Percentiles rank a stretch among this genome's conserved stretches.
Conservation (phyloP, 2,797 vertebrate genomes). For the Furcifer pardalis region DNA sequence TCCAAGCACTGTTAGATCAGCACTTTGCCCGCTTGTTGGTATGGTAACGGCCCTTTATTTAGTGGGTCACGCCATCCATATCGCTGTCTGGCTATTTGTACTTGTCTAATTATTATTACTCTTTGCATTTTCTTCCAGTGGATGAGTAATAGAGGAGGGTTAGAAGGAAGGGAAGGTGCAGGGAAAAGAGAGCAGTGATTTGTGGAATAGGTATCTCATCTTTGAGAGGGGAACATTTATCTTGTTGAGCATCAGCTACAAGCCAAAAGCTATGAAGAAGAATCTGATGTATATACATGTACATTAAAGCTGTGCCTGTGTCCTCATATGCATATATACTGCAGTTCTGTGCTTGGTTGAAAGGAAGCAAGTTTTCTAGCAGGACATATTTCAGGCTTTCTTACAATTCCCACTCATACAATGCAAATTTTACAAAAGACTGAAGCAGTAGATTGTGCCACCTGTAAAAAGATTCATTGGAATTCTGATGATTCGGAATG, state of each 20-base stretch:
- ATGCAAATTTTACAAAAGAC: neutral
- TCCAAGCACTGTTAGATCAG: constrained; percentile 53
- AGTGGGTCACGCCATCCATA: constrained; percentile 82
- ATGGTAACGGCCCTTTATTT: constrained; percentile 82
- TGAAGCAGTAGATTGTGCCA: neutral
- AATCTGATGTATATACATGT: constrained; percentile 37
- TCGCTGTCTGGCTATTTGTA: constrained; percentile 84
- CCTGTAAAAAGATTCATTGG: accelerated
- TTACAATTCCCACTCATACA: neutral
- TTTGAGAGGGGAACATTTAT: constrained; percentile 87
- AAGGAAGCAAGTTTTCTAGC: neutral
- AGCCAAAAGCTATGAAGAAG: constrained; percentile 82
- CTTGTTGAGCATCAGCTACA: constrained; percentile 76
- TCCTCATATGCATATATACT: neutral
- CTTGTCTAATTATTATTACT: constrained; percentile 96
- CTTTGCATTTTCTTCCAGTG: constrained; percentile 86
- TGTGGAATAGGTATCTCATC: constrained; percentile 89
- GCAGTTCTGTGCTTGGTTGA: neutral
- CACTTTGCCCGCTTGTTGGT: constrained; percentile 72
- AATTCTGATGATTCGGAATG: constrained; percentile 26
- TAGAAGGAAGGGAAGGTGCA: constrained; percentile 78
- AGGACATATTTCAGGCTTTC: neutral
- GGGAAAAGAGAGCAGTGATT: constrained; percentile 84
- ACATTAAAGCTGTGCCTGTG: accelerated
- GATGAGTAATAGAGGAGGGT: constrained; percentile 90